A percentile compares a stretch with the other conserved stretches of the same genome.
Conservation (phyloP, 2,797 vertebrate genomes). For the Furcifer pardalis region DNA sequence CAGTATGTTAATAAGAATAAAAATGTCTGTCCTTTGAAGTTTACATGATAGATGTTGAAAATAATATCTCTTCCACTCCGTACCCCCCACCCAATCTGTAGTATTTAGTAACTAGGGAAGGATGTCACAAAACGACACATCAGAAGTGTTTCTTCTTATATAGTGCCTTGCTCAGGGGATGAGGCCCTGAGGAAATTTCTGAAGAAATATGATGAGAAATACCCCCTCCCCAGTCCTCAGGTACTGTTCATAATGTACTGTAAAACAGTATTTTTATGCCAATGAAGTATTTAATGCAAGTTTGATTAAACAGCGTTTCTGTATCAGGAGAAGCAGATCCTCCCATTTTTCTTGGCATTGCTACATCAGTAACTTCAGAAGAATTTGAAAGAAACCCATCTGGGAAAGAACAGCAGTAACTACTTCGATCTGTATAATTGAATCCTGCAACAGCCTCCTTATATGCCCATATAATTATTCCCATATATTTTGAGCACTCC, state of each 20-base stretch:
- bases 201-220: background rate
- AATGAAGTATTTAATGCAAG: background rate
- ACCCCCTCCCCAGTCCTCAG: background rate
- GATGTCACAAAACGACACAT: background rate
- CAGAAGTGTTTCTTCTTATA: background rate
- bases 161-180: background rate
- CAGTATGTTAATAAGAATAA: too few relatives aligned
- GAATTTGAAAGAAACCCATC: background rate
- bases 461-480: conserved; percentile 1
- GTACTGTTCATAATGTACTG: background rate
- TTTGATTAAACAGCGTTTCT: background rate
- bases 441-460: background rate
- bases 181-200: background rate
- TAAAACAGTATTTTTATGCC: background rate
- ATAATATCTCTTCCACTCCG: background rate
- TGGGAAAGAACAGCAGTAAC: conserved; percentile 1
- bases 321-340: background rate
- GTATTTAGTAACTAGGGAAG: background rate
- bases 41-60: background rate
- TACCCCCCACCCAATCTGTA: background rate
- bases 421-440: background rate
- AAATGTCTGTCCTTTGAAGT: background rate
- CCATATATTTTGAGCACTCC: conserved; percentile 48
- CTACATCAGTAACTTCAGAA: conserved; percentile 6
- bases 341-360: background rate